phyloP scores from a whole-genome alignment of 2,113 vertebrate species.

The Syngnathoides biaculeatus region DNA sequence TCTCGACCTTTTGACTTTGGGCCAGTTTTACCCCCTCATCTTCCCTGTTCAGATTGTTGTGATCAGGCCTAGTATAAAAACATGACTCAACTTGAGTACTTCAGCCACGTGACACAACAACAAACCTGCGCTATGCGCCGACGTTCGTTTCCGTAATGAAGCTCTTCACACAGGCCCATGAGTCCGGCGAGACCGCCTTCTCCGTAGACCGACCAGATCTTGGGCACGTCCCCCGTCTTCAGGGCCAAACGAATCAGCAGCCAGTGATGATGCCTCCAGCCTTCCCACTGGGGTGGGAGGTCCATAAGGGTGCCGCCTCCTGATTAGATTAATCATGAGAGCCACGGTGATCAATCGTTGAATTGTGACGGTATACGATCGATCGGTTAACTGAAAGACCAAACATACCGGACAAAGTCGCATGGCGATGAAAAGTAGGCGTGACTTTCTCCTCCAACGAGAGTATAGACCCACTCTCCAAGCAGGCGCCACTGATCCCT shows the following conservation, averaged over 20 bases:
- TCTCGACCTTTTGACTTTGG: no score
- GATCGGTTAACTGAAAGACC: background rate
- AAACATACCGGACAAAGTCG: conserved; percentile 60
- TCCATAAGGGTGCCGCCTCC: conserved; percentile 64
- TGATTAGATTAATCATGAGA: conserved; percentile 26
- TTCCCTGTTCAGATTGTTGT: no score
- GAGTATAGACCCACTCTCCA: conserved; percentile 42
- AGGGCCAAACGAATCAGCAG: conserved; percentile 81
- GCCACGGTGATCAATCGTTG: background rate
- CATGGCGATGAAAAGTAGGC: conserved; percentile 56
- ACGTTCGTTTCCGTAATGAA: conserved; percentile 53
- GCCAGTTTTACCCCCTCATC: no score
- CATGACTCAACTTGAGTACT: background rate
- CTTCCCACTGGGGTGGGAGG: conserved; percentile 61
- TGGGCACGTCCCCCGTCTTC: conserved; percentile 76
- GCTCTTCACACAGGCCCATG: conserved; percentile 64
- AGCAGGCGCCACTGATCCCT: conserved; percentile 33
- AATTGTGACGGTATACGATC: background rate
- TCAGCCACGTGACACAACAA: background rate
- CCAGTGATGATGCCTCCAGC: conserved; percentile 78
- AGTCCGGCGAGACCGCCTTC: conserved; percentile 67
- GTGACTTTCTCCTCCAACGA: conserved; percentile 41
- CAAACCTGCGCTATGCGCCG: conserved; percentile 47
- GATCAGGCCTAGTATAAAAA: no score
- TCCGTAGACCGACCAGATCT: conserved; percentile 73